Conservation (phyloP, 2,113 vertebrate genomes). For the Okapia johnstoni region DNA sequence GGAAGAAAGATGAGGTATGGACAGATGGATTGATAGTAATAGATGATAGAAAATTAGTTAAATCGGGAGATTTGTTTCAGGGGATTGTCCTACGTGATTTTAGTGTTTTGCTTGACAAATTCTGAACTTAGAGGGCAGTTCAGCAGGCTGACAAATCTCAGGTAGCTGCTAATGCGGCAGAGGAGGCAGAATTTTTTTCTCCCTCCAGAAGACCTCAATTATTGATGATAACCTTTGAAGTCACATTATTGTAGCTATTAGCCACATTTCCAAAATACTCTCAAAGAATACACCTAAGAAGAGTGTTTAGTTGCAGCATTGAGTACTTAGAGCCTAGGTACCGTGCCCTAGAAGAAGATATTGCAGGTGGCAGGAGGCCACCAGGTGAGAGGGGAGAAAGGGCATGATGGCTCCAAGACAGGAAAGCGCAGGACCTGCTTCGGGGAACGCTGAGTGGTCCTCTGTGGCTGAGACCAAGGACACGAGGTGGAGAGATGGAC, state of each 20-base stretch:
- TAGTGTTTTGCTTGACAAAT: background rate
- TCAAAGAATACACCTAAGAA: background rate
- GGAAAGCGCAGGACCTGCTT: background rate
- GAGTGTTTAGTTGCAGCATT: background rate
- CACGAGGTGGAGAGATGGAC: background rate
- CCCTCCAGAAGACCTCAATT: background rate
- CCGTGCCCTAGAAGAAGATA: too few relatives aligned
- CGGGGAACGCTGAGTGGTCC: too few relatives aligned
- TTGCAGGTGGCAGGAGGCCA: background rate
- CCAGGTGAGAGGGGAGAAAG: background rate
- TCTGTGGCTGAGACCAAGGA: fast-evolving
- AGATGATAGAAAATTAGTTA: background rate
- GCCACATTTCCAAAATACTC: background rate
- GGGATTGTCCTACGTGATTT: background rate
- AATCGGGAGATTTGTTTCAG: background rate
- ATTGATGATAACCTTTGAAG: background rate
- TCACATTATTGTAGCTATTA: background rate
- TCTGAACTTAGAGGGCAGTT: background rate
- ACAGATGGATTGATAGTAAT: background rate
- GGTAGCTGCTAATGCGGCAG: background rate
- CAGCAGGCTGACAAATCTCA: background rate
- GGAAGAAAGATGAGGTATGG: background rate
- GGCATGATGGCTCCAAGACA: fast-evolving
- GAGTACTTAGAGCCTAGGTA: background rate
- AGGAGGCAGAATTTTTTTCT: background rate